Conservation (phyloP, 2,888 invertebrate species). For the Cerastis rubricosa region DNA sequence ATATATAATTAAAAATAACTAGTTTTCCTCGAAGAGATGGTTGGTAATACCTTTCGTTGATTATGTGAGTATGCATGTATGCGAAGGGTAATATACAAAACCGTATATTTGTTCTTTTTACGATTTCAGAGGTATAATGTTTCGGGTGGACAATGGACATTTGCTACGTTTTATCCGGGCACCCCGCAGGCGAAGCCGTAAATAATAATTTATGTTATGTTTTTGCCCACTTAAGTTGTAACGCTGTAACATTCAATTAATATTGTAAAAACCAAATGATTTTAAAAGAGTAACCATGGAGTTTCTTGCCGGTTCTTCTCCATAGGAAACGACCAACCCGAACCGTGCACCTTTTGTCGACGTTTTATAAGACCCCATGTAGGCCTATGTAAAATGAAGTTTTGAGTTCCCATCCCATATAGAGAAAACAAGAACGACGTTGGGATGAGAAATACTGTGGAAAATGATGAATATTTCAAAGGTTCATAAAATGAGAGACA, state of each 20-base stretch:
- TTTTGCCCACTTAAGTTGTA: no score
- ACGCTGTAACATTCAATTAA: no score
- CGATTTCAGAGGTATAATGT: background rate
- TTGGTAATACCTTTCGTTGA: background rate
- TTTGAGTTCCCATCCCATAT: background rate
- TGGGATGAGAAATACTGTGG: background rate
- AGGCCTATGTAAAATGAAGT: no score
- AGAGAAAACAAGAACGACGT: background rate
- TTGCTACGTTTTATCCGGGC: background rate
- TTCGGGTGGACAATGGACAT: background rate
- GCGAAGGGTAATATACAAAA: background rate
- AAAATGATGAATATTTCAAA: background rate
- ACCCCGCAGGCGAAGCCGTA: background rate
- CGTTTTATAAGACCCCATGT: no score
- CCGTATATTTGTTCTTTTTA: no score
- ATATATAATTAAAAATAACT: background rate
- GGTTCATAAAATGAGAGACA: background rate
- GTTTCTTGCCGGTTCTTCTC: no score
- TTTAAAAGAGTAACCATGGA: no score
- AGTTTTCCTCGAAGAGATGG: constrained; percentile 9
- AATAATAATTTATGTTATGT: background rate
- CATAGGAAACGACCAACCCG: no score
- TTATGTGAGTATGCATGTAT: background rate
- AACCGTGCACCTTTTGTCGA: no score
- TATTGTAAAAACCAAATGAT: no score